phyloP scores from a whole-genome alignment of 2,113 vertebrate genomes.

The Saguinus imperator region DNA sequence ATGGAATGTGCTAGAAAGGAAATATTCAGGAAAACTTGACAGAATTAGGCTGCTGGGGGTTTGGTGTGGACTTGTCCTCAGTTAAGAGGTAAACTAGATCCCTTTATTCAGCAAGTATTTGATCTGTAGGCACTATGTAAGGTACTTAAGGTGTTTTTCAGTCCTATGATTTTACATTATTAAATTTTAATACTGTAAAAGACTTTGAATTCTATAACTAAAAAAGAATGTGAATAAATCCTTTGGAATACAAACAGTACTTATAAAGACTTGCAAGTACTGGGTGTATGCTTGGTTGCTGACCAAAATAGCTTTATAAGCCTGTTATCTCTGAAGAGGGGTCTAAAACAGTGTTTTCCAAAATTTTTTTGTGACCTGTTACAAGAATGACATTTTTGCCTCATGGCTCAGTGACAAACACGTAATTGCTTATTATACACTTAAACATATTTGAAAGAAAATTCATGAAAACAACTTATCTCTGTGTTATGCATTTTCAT shows the following conservation, averaged over 20 bases:
- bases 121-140: slow-evolving; percentile 61
- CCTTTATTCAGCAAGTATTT: slow-evolving; percentile 75
- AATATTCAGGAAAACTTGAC: slow-evolving; percentile 56
- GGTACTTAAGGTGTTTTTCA: slow-evolving; percentile 68
- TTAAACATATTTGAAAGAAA: not conserved
- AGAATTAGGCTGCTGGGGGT: slow-evolving; percentile 28
- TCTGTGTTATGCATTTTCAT: not conserved
- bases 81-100: slow-evolving; percentile 48
- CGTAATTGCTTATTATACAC: not conserved
- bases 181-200: slow-evolving; percentile 74
- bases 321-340: slow-evolving; percentile 31
- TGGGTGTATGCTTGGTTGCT: slow-evolving; percentile 24
- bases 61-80: slow-evolving; percentile 64
- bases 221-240: slow-evolving; percentile 75
- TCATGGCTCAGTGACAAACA: not conserved
- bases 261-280: slow-evolving; percentile 62
- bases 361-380: not conserved
- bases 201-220: slow-evolving; percentile 71
- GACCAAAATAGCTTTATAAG: slow-evolving; percentile 52
- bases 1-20: slow-evolving; percentile 63
- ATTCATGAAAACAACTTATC: not conserved
- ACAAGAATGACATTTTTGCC: not conserved
- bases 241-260: slow-evolving; percentile 63
- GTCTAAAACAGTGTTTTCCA: not conserved
- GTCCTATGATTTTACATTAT: slow-evolving; percentile 66